Evolutionary conservation across 1,140 invertebrate genomes (phyloP).

Genomic region (Camponotus vicinus): DNA sequence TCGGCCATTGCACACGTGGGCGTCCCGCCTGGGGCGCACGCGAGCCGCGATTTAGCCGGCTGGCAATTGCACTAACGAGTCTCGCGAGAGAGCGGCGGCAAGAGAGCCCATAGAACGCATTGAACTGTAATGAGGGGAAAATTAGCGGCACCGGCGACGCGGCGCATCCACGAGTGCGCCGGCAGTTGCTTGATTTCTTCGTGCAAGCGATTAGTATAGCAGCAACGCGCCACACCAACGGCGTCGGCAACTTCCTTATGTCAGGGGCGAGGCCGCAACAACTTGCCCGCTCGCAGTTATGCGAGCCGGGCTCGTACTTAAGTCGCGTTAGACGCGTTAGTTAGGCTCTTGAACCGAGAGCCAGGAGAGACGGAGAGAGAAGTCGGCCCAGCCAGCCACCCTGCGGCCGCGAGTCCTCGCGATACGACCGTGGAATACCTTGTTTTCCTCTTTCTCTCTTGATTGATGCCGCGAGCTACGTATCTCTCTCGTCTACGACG

Average conservation of each 20-base stretch:
- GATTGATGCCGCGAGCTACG: slow-evolving; percentile 76
- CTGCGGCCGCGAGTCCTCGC: slow-evolving; percentile 34
- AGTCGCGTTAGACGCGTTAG: slow-evolving; percentile 66
- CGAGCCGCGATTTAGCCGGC: slow-evolving; percentile 41
- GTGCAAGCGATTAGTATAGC: slow-evolving; percentile 76
- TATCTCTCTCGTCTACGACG: slow-evolving; percentile 66
- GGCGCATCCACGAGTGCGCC: neutral
- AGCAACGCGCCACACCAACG: slow-evolving; percentile 15
- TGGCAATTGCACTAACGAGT: slow-evolving; percentile 61
- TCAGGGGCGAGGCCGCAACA: slow-evolving; percentile 53
- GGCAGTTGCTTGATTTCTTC: slow-evolving; percentile 71
- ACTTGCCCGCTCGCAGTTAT: slow-evolving; percentile 50
- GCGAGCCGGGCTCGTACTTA: slow-evolving; percentile 58
- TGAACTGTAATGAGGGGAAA: slow-evolving; percentile 66
- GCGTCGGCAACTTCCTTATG: slow-evolving; percentile 35
- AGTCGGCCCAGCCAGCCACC: neutral
- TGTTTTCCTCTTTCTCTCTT: slow-evolving; percentile 69
- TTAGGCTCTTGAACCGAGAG: slow-evolving; percentile 51
- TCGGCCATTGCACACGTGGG: slow-evolving; percentile 59
- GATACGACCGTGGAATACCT: slow-evolving; percentile 55
- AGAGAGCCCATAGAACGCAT: slow-evolving; percentile 44
- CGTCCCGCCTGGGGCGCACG: slow-evolving; percentile 38
- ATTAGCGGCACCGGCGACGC: slow-evolving; percentile 51
- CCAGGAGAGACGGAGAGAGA: neutral
- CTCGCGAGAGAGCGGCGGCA: slow-evolving; percentile 35